Percentiles rank a stretch among this genome's conserved stretches.
These are phyloP conservation scores for Oenanthe oenanthe DNA, from an alignment of 2,113 vertebrate genomes.

Conservation along the genomic window DNA sequence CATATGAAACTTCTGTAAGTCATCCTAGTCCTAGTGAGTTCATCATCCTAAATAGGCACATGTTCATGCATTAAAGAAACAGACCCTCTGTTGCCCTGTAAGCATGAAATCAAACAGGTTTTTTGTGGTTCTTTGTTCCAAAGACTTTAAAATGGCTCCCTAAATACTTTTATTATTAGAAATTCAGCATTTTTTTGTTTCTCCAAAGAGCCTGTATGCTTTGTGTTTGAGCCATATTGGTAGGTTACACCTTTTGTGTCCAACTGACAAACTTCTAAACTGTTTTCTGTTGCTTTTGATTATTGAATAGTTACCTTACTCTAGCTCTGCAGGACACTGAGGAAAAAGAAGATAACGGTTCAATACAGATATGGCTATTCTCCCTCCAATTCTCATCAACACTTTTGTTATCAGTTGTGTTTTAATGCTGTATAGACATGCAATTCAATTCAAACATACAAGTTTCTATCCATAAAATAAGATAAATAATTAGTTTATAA, in stretches of 20 bases:
- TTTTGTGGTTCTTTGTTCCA: not conserved
- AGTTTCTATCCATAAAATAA: not conserved
- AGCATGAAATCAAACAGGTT: not conserved
- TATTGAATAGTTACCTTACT: not conserved
- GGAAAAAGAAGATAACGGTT: not conserved
- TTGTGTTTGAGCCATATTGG: not conserved
- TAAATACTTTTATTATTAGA: not conserved
- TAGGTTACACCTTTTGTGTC: not conserved
- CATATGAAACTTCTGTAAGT: not conserved
- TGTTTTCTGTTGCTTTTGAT: not conserved
- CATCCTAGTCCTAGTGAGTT: not conserved
- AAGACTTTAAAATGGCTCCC: not conserved
- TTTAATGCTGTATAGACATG: not conserved
- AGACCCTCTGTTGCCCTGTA: not conserved
- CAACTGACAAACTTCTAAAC: not conserved
- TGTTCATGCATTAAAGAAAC: not conserved
- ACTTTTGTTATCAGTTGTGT: not conserved
- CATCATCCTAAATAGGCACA: not conserved
- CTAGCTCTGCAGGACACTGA: not conserved
- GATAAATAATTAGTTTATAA: not conserved
- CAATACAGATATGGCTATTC: not conserved
- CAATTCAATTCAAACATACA: not conserved
- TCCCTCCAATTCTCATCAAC: not conserved
- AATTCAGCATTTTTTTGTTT: not conserved
- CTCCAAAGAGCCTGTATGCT: not conserved